Percentiles rank a stretch among this genome's conserved stretches.
phyloP scores from a whole-genome alignment of 23 tunicate genomes.

The Halocynthia roretzi region DNA sequence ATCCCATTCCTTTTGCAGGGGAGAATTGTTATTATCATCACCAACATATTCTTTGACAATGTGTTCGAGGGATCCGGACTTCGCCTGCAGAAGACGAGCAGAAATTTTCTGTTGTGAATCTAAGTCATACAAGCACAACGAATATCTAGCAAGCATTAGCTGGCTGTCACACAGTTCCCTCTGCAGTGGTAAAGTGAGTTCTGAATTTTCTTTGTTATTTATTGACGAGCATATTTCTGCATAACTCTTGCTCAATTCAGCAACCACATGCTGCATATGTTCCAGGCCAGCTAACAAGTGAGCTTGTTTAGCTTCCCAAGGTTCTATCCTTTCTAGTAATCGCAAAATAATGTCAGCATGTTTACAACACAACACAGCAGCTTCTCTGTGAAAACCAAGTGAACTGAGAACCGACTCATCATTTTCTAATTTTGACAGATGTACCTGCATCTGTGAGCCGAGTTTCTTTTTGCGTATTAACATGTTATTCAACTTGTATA shows the following conservation, averaged over 20 bases:
- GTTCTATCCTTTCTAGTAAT: conserved; percentile 2
- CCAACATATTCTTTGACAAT: conserved; percentile 20
- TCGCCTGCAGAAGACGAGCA: conserved; percentile 3
- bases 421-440: conserved; percentile 29
- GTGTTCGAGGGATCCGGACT: conserved; percentile 23
- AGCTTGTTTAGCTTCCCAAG: conserved; percentile 14
- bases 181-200: conserved; percentile 8
- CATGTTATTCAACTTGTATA: conserved; percentile 5
- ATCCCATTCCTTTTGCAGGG: conserved; percentile 11
- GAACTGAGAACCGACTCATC: conserved; percentile 28
- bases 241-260: background rate
- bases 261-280: background rate
- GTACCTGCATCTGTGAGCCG: conserved; percentile 8
- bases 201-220: background rate
- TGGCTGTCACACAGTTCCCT: conserved; percentile 1
- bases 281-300: conserved; percentile 38
- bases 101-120: conserved; percentile 8
- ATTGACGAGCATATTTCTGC: conserved; percentile 7
- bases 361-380: conserved; percentile 30
- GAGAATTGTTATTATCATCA: conserved; percentile 6
- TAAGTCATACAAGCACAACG: conserved; percentile 8
- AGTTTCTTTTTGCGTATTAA: background rate
- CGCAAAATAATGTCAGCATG: conserved; percentile 31
- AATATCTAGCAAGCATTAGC: conserved; percentile 6
- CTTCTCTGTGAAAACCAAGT: conserved; percentile 55